Evolutionary conservation across 2,888 invertebrate genomes (phyloP).

Genomic region (Zaprionus obscuricornis): DNA sequence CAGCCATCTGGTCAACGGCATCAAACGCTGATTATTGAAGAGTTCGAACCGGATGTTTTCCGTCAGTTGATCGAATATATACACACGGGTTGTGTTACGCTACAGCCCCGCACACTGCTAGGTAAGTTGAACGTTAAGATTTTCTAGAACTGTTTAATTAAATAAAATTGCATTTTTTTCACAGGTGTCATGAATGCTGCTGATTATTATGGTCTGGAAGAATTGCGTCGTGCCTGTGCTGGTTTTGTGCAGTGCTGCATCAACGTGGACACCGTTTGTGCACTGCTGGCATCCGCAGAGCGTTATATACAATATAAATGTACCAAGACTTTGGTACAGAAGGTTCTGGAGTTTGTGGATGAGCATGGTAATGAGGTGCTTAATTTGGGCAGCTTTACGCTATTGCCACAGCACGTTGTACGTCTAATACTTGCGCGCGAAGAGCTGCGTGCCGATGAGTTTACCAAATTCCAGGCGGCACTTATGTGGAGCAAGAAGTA

Average conservation of each 20-base stretch:
- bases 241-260: slow-evolving; percentile 97
- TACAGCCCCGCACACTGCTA: slow-evolving; percentile 94
- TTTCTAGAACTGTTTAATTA: rapidly evolving
- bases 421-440: slow-evolving; percentile 94
- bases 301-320: slow-evolving; percentile 98
- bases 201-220: slow-evolving; percentile 96
- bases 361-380: slow-evolving; percentile 96
- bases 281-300: slow-evolving; percentile 95
- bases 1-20: slow-evolving; percentile 94
- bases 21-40: slow-evolving; percentile 96
- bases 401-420: slow-evolving; percentile 96
- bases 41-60: slow-evolving; percentile 97
- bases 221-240: slow-evolving; percentile 93
- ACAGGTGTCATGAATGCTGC: slow-evolving; percentile 97
- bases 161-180: not conserved
- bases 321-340: slow-evolving; percentile 95
- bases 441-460: slow-evolving; percentile 95
- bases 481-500: slow-evolving; percentile 98
- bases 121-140: slow-evolving; percentile 85
- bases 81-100: slow-evolving; percentile 95
- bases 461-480: slow-evolving; percentile 94
- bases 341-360: slow-evolving; percentile 96
- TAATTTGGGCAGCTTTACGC: slow-evolving; percentile 94
- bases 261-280: slow-evolving; percentile 97
- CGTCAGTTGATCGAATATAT: slow-evolving; percentile 97